Conservation (phyloP, 2,797 vertebrate genomes). For the Gymnopithys bicolor region DNA sequence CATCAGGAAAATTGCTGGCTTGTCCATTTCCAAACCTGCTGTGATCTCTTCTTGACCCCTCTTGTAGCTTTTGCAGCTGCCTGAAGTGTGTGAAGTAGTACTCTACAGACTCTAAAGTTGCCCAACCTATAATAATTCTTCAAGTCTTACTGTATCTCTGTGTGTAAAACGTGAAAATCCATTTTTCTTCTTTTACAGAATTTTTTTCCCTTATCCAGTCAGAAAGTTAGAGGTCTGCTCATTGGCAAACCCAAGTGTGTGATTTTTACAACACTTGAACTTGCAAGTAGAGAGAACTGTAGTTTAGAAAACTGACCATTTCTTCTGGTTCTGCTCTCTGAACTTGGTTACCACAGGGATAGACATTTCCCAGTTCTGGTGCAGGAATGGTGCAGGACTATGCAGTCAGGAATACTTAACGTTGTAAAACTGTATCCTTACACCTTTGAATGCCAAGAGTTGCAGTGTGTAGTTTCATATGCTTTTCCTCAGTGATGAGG, state of each 20-base stretch:
- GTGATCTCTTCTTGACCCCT: background rate
- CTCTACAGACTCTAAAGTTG: background rate
- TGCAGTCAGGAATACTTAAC: background rate
- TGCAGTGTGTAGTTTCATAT: background rate
- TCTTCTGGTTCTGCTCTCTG: background rate
- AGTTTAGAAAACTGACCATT: background rate
- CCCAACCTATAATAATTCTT: background rate
- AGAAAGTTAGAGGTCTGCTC: background rate
- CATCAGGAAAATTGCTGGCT: background rate
- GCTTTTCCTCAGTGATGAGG: background rate
- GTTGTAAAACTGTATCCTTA: background rate
- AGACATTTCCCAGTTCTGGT: background rate
- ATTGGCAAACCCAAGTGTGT: background rate
- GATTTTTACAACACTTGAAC: background rate
- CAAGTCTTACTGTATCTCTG: background rate
- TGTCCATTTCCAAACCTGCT: background rate
- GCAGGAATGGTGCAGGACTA: background rate
- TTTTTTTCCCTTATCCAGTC: fast-evolving
- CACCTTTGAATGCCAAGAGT: background rate
- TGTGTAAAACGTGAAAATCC: background rate
- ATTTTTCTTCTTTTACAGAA: background rate
- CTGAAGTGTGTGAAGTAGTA: background rate
- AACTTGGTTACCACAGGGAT: background rate
- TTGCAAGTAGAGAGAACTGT: background rate
- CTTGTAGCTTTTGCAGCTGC: background rate